Evolutionary conservation across 2,888 invertebrate species (phyloP), one percentile per base, ranked within the genome.

Genomic region (Junonia oenone): DNA sequence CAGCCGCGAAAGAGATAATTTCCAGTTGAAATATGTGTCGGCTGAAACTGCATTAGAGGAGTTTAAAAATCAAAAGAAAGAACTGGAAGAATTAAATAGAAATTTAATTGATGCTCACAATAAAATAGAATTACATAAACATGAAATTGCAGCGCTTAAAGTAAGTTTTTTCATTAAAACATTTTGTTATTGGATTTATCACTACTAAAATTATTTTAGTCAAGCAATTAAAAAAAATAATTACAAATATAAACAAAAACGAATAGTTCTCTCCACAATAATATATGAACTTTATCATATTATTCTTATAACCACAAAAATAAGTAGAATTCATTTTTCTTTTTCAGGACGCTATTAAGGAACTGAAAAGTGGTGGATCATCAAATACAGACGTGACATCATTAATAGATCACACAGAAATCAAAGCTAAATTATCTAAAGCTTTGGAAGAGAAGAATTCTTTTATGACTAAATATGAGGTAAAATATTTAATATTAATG

Each of bases 31-130:
- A 57, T 88, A 81, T 70, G 91, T 76, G 62, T 91, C 86, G 19
- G 92, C 73, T 63, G 91, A 68, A 81, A 91, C 71, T 75, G 92
- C 71, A 72, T 83, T 76, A 70, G 91, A 71, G 80, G 94, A 88
- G 70, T 91, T 66, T 72, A 92, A 73, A 77, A 93, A 78, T 62
- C 90, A 93, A 62, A 91, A 91, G 63, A 87, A 86, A 60, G 85
- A 91, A 62, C 77, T 92, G 29, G 91, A 92, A 45, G 91, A 91
- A 45, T 65, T 91, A 11, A 91, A 84, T 56, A 81, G 83, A 48
- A 86, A 92, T 62, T 61, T 89, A 35, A 43, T 65, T 8, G 85
- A 85, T 22, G 80, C 88, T 5, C 79, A 76, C 46, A 87, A 85
- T 46, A 91, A 78, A n/a, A 76, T 84, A 61, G 84, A 87, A 61